phyloP scores from a whole-genome alignment of 1,140 invertebrate genomes.

The Drosophila ohnishii region DNA sequence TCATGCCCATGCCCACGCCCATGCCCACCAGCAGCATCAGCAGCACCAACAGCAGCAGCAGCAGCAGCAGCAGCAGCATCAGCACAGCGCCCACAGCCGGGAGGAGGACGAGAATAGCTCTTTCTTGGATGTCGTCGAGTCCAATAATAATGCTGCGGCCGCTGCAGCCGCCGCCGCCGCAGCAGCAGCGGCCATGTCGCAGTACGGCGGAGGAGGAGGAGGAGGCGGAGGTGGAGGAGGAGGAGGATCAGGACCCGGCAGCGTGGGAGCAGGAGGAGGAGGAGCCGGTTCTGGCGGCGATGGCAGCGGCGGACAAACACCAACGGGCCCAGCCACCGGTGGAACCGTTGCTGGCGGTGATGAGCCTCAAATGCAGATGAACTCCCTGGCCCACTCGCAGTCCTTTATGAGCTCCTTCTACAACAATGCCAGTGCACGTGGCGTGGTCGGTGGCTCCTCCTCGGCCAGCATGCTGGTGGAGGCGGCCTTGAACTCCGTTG shows the following conservation, averaged over 20 bases:
- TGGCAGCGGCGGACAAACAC: constrained; percentile 26
- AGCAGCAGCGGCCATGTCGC: constrained; percentile 71
- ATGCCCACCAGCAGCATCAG: constrained; percentile 51
- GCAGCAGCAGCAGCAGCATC: constrained; percentile 45
- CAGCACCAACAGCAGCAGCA: constrained; percentile 29
- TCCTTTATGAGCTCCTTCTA: constrained; percentile 83
- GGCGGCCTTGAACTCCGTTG: constrained; percentile 82
- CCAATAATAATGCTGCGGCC: constrained; percentile 71
- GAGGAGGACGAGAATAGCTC: constrained; percentile 82
- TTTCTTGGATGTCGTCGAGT: constrained; percentile 81
- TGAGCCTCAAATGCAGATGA: constrained; percentile 79
- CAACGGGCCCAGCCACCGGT: constrained; percentile 33
- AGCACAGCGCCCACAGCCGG: constrained; percentile 65
- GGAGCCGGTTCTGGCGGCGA: constrained; percentile 16
- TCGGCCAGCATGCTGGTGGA: constrained; percentile 83
- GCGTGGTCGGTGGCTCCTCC: constrained; percentile 63
- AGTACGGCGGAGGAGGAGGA: constrained; percentile 50
- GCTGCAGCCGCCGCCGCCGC: constrained; percentile 61
- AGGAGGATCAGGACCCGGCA: constrained; percentile 5
- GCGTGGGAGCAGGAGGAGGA: background rate
- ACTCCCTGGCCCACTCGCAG: constrained; percentile 75
- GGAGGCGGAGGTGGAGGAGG: constrained; percentile 12
- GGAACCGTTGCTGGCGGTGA: constrained; percentile 25
- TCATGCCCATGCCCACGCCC: constrained; percentile 54
- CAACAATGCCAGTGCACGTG: constrained; percentile 77